A percentile compares a stretch with the other conserved stretches of the same genome.
These are phyloP conservation scores for Dryobotodes eremita DNA, from an alignment of 2,888 invertebrate species.

Conservation along the genomic window DNA sequence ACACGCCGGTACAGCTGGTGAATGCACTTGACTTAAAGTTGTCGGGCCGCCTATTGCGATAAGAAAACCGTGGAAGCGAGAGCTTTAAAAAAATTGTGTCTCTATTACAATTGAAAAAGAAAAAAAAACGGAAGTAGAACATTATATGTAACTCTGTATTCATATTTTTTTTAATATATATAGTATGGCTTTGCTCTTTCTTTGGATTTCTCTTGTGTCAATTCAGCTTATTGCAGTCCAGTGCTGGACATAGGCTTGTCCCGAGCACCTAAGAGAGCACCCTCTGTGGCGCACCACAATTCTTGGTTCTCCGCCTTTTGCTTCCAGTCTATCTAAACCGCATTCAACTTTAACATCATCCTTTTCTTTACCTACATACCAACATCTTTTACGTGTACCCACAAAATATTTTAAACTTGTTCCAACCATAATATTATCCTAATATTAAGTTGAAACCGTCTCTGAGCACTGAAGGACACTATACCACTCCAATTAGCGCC, in stretches of 20 bases:
- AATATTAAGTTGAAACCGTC: conserved; percentile 15
- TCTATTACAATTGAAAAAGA: background rate
- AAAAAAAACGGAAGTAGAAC: too few relatives aligned
- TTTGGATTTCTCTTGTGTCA: too few relatives aligned
- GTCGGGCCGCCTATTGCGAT: background rate
- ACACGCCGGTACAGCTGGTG: conserved; percentile 29
- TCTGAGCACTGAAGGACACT: conserved; percentile 21
- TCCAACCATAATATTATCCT: conserved; percentile 5
- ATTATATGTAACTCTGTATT: background rate
- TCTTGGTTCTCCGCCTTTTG: background rate
- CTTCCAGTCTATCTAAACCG: background rate
- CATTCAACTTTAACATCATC: background rate
- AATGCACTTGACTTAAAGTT: background rate
- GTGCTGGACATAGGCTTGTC: background rate
- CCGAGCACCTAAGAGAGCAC: background rate
- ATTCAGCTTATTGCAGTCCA: background rate
- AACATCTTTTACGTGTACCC: background rate
- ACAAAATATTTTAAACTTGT: background rate
- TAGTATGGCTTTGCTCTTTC: too few relatives aligned
- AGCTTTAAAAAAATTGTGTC: background rate
- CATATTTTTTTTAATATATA: too few relatives aligned
- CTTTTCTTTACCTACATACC: background rate
- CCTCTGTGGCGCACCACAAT: background rate
- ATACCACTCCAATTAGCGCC: conserved; percentile 43
- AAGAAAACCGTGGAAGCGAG: background rate